Evolutionary conservation across 2,797 vertebrate genomes (phyloP).

Genomic region (Luscinia megarhynchos): DNA sequence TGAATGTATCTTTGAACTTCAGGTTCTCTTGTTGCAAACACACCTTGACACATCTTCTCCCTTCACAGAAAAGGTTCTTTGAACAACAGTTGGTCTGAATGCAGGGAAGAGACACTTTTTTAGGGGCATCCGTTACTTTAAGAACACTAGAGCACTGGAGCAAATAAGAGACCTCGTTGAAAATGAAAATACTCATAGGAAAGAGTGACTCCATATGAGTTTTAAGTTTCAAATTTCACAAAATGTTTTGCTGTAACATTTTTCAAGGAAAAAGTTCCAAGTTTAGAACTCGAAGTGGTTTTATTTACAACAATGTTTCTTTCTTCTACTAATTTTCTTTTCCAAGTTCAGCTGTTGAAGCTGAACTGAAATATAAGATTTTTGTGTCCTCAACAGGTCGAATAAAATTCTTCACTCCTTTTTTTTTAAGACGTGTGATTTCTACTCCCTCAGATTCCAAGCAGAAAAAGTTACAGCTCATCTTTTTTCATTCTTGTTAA

Average conservation of each 20-base stretch:
- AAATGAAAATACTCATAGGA: not conserved
- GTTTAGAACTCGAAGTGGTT: not conserved
- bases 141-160: not conserved
- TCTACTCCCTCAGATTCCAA: not conserved
- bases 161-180: not conserved
- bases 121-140: not conserved
- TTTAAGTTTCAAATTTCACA: not conserved
- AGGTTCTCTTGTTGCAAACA: not conserved
- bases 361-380: not conserved
- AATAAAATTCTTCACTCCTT: not conserved
- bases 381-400: not conserved
- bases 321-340: conserved; percentile 13
- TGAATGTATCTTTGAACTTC: not conserved
- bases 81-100: not conserved
- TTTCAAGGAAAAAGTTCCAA: conserved; percentile 30
- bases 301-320: conserved; percentile 33
- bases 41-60: not conserved
- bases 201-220: not conserved
- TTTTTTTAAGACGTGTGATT: not conserved
- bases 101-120: not conserved
- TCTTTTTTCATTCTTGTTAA: not conserved
- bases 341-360: not conserved
- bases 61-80: not conserved
- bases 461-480: not conserved
- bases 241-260: not conserved